phyloP scores from a whole-genome alignment of 92 coral and sea anemone species.

The Isaurus tuberculatus region DNA sequence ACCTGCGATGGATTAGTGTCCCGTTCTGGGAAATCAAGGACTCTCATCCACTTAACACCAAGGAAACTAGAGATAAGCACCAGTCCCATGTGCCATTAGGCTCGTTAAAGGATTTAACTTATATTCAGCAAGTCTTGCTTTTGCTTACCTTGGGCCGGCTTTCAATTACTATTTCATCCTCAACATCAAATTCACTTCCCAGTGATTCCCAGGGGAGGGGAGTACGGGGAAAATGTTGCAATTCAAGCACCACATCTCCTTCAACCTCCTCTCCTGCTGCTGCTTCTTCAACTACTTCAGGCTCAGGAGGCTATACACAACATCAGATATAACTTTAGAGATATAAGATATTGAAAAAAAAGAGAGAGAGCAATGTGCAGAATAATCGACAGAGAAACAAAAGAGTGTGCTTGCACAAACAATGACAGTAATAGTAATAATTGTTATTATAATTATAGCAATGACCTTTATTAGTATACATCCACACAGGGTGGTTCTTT shows the following conservation, averaged over 20 bases:
- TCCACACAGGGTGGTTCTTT: too few relatives aligned
- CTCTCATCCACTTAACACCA: too few relatives aligned
- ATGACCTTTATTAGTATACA: too few relatives aligned
- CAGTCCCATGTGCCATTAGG: too few relatives aligned
- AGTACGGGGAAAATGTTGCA: background rate
- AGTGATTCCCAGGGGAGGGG: constrained; percentile 66
- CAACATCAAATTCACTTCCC: constrained; percentile 96
- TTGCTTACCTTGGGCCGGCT: constrained; percentile 83
- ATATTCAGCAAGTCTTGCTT: background rate
- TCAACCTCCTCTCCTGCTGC: background rate
- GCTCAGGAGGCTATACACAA: background rate
- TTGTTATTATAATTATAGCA: too few relatives aligned
- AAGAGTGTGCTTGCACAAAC: too few relatives aligned
- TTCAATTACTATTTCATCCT: constrained; percentile 83
- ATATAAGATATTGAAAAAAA: too few relatives aligned
- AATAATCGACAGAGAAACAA: too few relatives aligned
- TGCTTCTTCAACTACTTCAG: background rate
- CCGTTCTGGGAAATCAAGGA: too few relatives aligned
- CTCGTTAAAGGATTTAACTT: background rate
- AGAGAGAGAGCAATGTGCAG: background rate
- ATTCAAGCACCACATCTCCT: background rate
- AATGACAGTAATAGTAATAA: too few relatives aligned
- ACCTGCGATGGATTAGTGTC: too few relatives aligned
- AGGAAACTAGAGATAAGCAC: too few relatives aligned
- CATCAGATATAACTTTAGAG: background rate